Base-by-base conservation (phyloP, 2,888 invertebrate genomes). In the Limnephilus lunatus region DNA sequence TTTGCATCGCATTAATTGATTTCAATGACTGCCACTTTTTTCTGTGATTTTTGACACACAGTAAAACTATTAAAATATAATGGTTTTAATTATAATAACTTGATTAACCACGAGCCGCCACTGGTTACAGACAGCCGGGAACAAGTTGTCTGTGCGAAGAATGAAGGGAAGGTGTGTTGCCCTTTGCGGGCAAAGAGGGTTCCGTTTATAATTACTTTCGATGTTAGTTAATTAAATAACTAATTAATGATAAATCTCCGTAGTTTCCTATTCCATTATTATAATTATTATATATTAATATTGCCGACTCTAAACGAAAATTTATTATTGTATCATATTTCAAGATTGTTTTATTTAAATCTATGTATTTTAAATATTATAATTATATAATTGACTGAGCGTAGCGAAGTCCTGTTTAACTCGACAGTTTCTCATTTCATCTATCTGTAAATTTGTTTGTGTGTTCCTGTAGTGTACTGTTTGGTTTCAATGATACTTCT, bases 201-300 rank as follows among this genome's bases (percentile, higher is more conserved):
- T 86, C 35, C 15, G 44, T 86, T 85, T 4, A 32, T 88, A 53
- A 88, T 88, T 88, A 88, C 9, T 68, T 88, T 68, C 88, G 88
- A 88, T 88, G 88, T 53, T 88, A 88, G 32, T 88, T 53, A 88
- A 88, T 68, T 53, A 87, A 87, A 53, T 53, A 87, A 87, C 19
- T 87, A 87, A 87, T 53, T 88, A 88, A 88, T 53, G 68, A 15
- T 88, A 53, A 88, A 68, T 32, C 88, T 88, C 88, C 68, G 30
- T 30, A 53, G 35, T 19, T 25, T 53, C 88, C 15, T 68, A 88
- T 88, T 88, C 87, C 53, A 88, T 32, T 68, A 88, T 44, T 5
- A n/a, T 86, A 86, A 86, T 86, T 7, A 39, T 44, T 30, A 44
- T 48, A 5, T 83, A 32, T 83, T 83, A 83, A 83, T 35, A 25